phyloP scores from a whole-genome alignment of 2,888 invertebrate species.

The Napeogenes sylphis region DNA sequence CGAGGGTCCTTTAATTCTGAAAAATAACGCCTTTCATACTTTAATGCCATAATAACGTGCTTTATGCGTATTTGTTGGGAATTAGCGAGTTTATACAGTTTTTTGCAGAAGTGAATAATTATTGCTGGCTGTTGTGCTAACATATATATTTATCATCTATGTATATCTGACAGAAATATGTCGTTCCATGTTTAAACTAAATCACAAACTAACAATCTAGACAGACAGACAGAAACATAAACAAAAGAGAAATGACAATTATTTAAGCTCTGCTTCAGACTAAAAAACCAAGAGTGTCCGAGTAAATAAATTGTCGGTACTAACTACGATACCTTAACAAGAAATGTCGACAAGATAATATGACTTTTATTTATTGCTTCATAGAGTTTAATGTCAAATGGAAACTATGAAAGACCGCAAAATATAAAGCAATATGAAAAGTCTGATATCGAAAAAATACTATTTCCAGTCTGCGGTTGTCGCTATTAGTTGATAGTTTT shows the following conservation, averaged over 20 bases:
- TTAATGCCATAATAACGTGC: constrained; percentile 17
- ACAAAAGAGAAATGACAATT: constrained; percentile 47
- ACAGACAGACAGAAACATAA: constrained; percentile 34
- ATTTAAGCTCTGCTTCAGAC: constrained; percentile 56
- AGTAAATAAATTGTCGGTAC: constrained; percentile 57
- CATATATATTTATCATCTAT: neutral
- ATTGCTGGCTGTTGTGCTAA: neutral
- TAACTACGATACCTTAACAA: neutral
- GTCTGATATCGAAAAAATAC: constrained; percentile 26
- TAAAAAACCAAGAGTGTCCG: constrained; percentile 44
- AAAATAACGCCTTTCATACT: constrained; percentile 45
- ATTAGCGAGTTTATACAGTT: neutral
- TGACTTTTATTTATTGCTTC: constrained; percentile 4
- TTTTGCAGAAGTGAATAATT: no score
- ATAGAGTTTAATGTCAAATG: constrained; percentile 14
- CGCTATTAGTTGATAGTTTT: no score
- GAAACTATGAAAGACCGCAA: constrained; percentile 19
- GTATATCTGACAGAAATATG: neutral
- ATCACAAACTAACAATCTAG: constrained; percentile 28
- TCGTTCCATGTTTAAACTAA: constrained; percentile 1
- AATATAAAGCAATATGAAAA: constrained; percentile 25
- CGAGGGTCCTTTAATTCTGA: constrained; percentile 40
- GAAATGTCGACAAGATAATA: neutral
- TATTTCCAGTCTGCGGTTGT: constrained; percentile 30
- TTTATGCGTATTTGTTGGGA: neutral